phyloP scores from a whole-genome alignment of 2,888 invertebrate genomes.

The Vanessa cardui region DNA sequence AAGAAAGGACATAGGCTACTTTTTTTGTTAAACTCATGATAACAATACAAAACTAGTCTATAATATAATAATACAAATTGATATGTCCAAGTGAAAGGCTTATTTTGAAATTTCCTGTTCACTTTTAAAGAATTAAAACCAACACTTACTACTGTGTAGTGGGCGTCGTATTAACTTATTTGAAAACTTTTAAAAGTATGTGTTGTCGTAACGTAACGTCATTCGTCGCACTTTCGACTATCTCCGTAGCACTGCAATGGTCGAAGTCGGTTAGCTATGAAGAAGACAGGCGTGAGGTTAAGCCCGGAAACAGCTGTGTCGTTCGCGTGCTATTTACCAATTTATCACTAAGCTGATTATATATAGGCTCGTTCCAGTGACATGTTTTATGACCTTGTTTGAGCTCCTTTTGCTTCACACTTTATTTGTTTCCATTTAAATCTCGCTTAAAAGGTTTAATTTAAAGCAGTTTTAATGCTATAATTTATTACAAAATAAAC shows the following conservation, averaged over 20 bases:
- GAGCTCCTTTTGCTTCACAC: slow-evolving; percentile 69
- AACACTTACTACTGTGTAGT: no score
- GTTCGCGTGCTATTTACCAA: slow-evolving; percentile 81
- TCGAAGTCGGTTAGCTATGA: slow-evolving; percentile 34
- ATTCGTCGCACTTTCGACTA: slow-evolving; percentile 1
- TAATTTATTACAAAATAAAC: background rate
- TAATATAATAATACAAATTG: no score
- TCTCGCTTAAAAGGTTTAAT: background rate
- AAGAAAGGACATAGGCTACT: no score
- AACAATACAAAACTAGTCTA: no score
- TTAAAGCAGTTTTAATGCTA: background rate
- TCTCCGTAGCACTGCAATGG: slow-evolving; percentile 4
- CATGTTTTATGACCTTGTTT: slow-evolving; percentile 79
- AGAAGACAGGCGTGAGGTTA: slow-evolving; percentile 45
- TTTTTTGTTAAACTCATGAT: no score
- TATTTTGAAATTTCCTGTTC: no score
- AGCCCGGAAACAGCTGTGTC: slow-evolving; percentile 76
- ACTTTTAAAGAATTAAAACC: no score
- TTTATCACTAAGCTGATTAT: slow-evolving; percentile 83
- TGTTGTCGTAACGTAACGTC: background rate
- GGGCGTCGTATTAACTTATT: background rate
- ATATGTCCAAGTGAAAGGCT: no score
- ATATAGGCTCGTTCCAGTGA: slow-evolving; percentile 77
- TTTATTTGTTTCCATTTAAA: slow-evolving; percentile 58
- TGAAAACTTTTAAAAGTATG: background rate